Evolutionary conservation across 2,797 vertebrate species (phyloP).

Genomic region (Liparis tanakae): DNA sequence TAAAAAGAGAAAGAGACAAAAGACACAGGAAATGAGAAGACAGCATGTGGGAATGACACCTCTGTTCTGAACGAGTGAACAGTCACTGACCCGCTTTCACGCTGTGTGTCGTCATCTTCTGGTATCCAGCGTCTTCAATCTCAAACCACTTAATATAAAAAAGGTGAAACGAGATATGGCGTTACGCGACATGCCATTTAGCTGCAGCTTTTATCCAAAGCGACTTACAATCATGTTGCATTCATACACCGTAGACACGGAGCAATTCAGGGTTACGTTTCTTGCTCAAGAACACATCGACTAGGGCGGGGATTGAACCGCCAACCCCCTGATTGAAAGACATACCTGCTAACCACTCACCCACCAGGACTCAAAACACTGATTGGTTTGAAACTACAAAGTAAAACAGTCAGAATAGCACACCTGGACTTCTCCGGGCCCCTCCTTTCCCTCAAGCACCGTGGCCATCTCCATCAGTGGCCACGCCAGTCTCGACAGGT

Average conservation of each 20-base stretch:
- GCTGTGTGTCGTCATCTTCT: constrained; percentile 56
- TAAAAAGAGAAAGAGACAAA: constrained; percentile 21
- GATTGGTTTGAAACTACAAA: constrained; percentile 5
- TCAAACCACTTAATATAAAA: constrained; percentile 64
- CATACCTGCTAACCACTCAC: too few species aligned
- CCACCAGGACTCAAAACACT: constrained; percentile 18
- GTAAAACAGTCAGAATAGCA: background rate
- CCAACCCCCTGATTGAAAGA: too few species aligned
- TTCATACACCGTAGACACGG: too few species aligned
- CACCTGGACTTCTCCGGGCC: constrained; percentile 76
- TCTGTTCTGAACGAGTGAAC: background rate
- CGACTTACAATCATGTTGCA: too few species aligned
- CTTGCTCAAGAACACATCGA: too few species aligned
- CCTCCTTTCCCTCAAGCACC: constrained; percentile 71
- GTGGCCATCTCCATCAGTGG: constrained; percentile 78
- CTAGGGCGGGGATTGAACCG: too few species aligned
- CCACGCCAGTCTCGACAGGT: constrained; percentile 76
- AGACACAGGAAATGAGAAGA: background rate
- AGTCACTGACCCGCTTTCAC: constrained; percentile 66
- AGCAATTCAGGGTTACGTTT: too few species aligned
- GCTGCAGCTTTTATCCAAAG: too few species aligned
- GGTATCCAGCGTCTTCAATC: constrained; percentile 64
- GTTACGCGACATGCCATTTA: too few species aligned
- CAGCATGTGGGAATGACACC: background rate
- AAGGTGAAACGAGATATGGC: constrained; percentile 24